These are phyloP conservation scores for Pungitius pungitius DNA, from an alignment of 2,113 vertebrate species.

Conservation along the genomic window DNA sequence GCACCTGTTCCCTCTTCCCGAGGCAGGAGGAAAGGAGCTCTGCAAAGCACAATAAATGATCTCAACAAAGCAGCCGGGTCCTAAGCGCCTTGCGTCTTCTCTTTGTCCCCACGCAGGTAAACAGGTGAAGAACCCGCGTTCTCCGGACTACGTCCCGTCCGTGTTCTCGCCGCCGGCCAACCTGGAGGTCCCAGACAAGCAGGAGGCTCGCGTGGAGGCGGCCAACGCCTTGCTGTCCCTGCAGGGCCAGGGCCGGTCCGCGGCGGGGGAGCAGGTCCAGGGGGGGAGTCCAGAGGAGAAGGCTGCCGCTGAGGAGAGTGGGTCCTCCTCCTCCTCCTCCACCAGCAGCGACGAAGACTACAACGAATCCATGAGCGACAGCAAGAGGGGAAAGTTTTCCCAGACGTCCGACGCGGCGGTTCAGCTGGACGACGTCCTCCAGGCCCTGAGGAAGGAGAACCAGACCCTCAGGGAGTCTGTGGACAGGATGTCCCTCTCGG, in stretches of 20 bases:
- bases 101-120: constrained; percentile 68
- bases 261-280: constrained; percentile 27
- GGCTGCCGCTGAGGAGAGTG: constrained; percentile 58
- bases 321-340: constrained; percentile 49
- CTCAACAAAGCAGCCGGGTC: no score
- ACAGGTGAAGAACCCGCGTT: constrained; percentile 82
- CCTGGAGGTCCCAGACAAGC: constrained; percentile 76
- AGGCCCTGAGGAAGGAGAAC: constrained; percentile 76
- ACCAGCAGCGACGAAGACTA: constrained; percentile 67
- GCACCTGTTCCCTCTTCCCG: no score
- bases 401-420: constrained; percentile 28
- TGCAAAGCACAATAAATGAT: no score
- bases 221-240: constrained; percentile 81
- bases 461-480: constrained; percentile 76
- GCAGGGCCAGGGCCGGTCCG: constrained; percentile 74
- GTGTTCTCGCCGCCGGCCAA: constrained; percentile 72
- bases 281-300: constrained; percentile 24
- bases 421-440: constrained; percentile 69
- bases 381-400: constrained; percentile 55
- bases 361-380: constrained; percentile 50
- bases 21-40: no score
- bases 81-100: not conserved
- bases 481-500: constrained; percentile 79
- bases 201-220: constrained; percentile 81
- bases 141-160: constrained; percentile 80